phyloP scores from a whole-genome alignment of 2,888 invertebrate species.

The Schizotus pectinicornis region DNA sequence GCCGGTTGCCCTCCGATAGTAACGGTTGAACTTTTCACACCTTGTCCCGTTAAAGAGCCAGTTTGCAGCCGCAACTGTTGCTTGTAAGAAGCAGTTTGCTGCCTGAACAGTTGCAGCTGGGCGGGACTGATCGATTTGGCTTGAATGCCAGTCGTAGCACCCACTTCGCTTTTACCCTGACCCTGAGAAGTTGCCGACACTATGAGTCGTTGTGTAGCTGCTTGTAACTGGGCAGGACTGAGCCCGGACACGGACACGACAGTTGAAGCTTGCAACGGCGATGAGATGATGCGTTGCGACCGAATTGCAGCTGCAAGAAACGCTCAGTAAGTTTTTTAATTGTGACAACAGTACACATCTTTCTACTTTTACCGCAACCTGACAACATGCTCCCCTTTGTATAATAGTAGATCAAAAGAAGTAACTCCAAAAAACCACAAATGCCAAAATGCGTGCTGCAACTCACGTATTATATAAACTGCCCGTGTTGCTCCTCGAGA shows the following conservation, averaged over 20 bases:
- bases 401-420: no score
- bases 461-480: no score
- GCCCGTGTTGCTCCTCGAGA: no score
- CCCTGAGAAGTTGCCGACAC: constrained; percentile 49
- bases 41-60: constrained; percentile 40
- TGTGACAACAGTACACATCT: no score
- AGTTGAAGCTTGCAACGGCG: constrained; percentile 53
- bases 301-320: constrained; percentile 46
- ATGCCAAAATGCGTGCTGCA: no score
- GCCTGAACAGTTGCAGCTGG: constrained; percentile 69
- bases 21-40: constrained; percentile 53
- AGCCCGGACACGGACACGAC: constrained; percentile 56
- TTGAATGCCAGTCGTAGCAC: constrained; percentile 55
- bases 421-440: not conserved
- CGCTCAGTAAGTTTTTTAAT: not conserved
- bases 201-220: constrained; percentile 57
- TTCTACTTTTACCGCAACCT: no score
- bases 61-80: constrained; percentile 54
- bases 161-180: constrained; percentile 50
- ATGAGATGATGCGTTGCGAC: constrained; percentile 53
- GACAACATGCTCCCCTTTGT: no score
- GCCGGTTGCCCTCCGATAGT: constrained; percentile 51
- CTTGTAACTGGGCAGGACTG: constrained; percentile 54
- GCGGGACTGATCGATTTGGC: constrained; percentile 63
- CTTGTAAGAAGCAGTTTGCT: constrained; percentile 54